Conservation (phyloP, 2,797 vertebrate species). For the Danio choprae region DNA sequence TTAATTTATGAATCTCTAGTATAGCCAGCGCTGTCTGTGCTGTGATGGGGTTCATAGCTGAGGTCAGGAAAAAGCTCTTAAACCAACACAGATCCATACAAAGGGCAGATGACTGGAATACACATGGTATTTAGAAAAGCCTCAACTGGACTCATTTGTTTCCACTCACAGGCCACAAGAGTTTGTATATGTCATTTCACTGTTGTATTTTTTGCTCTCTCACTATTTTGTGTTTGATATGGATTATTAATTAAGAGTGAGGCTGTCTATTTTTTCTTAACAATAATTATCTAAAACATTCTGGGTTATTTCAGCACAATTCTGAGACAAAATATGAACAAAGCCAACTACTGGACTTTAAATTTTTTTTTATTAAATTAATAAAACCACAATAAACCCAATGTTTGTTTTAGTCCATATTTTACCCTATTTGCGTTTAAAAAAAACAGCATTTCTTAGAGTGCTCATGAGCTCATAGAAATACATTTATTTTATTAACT, state of each 20-base stretch:
- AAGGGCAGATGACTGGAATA: slow-evolving; percentile 14
- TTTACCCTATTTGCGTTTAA: too few relatives aligned
- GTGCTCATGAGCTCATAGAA: too few relatives aligned
- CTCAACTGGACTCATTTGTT: slow-evolving; percentile 1
- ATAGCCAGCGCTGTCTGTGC: slow-evolving; percentile 9
- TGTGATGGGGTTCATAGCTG: slow-evolving; percentile 15
- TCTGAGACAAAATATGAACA: too few relatives aligned
- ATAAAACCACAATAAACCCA: too few relatives aligned
- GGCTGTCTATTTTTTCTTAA: neutral
- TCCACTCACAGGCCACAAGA: neutral
- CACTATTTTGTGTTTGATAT: neutral
- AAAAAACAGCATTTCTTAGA: too few relatives aligned
- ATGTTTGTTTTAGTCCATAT: too few relatives aligned
- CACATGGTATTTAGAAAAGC: neutral
- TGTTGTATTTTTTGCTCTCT: neutral
- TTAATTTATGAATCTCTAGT: slow-evolving; percentile 35
- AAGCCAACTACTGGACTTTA: too few relatives aligned
- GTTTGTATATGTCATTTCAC: neutral
- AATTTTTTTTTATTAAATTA: too few relatives aligned
- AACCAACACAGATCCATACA: neutral
- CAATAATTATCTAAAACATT: too few relatives aligned
- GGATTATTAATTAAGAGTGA: neutral
- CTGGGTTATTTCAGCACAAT: too few relatives aligned
- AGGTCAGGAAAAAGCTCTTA: slow-evolving; percentile 22
- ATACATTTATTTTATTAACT: too few relatives aligned